These are phyloP conservation scores for Morphnarchus princeps DNA, from an alignment of 2,113 vertebrate genomes.

Conservation along the genomic window DNA sequence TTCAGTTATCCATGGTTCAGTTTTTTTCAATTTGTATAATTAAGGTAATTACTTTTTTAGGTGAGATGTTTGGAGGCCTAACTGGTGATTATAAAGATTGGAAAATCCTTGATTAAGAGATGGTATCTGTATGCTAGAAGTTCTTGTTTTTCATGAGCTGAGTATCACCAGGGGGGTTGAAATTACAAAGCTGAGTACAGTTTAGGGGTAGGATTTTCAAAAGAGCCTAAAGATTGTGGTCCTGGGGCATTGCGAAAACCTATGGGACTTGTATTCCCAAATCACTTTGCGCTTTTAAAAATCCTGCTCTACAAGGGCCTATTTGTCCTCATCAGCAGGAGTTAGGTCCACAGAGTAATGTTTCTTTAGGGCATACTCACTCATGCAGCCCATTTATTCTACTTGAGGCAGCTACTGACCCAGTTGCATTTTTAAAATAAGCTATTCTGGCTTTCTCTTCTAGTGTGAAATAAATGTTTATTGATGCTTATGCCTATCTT, in stretches of 20 bases:
- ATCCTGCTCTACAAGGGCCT: constrained; percentile 8
- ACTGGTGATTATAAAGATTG: neutral
- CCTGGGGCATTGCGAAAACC: neutral
- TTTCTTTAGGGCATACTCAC: constrained; percentile 11
- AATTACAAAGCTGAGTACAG: neutral
- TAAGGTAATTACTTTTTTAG: neutral
- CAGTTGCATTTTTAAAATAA: constrained; percentile 56
- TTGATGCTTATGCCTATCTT: neutral
- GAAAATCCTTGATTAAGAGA: neutral
- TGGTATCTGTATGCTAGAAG: neutral
- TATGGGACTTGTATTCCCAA: neutral
- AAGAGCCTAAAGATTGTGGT: neutral
- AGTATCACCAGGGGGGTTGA: neutral
- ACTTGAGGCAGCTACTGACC: constrained; percentile 62
- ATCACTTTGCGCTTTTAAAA: constrained; percentile 22
- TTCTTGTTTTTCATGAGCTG: neutral
- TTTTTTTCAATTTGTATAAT: fast-evolving
- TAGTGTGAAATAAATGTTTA: neutral
- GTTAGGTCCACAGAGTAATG: neutral
- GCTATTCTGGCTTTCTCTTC: neutral
- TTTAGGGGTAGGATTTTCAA: neutral
- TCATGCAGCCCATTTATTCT: constrained; percentile 1
- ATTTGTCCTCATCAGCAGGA: constrained; percentile 48
- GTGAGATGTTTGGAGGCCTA: neutral
- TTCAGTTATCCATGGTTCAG: fast-evolving